These are phyloP conservation scores for Eupeodes latifasciatus DNA, from an alignment of 2,888 invertebrate species.

Conservation along the genomic window DNA sequence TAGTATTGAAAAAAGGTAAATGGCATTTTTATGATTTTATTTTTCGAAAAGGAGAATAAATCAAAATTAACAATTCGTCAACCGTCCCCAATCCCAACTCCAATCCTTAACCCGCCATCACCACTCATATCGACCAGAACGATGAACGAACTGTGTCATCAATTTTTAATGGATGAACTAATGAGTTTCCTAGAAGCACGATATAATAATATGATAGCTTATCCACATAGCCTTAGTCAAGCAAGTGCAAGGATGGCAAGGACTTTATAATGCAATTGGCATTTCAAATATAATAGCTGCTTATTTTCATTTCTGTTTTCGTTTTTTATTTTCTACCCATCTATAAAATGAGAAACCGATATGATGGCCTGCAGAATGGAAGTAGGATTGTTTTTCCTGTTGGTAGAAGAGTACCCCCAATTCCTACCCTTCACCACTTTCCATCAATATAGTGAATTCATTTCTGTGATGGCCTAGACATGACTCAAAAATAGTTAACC, in stretches of 20 bases:
- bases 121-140: background rate
- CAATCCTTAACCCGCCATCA: background rate
- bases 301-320: no score
- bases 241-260: background rate
- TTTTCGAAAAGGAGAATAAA: background rate
- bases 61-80: background rate
- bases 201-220: conserved; percentile 30
- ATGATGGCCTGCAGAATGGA: background rate
- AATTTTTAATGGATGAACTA: conserved; percentile 41
- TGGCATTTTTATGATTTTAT: conserved; percentile 2
- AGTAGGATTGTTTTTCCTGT: background rate
- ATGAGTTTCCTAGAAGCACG: conserved; percentile 36
- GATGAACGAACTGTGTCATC: conserved; percentile 6
- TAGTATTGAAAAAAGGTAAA: no score
- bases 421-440: background rate
- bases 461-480: conserved; percentile 8
- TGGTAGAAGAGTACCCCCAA: background rate
- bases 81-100: background rate
- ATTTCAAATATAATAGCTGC: conserved; percentile 24
- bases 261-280: conserved; percentile 43
- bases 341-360: conserved; percentile 12
- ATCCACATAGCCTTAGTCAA: background rate
- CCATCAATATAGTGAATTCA: conserved; percentile 10
- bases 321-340: background rate
- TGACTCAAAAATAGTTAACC: conserved; percentile 39